Evolutionary conservation across 2,888 invertebrate genomes (phyloP), one percentile per base, ranked within the genome.

Genomic region (Oscheius myriophilus): DNA sequence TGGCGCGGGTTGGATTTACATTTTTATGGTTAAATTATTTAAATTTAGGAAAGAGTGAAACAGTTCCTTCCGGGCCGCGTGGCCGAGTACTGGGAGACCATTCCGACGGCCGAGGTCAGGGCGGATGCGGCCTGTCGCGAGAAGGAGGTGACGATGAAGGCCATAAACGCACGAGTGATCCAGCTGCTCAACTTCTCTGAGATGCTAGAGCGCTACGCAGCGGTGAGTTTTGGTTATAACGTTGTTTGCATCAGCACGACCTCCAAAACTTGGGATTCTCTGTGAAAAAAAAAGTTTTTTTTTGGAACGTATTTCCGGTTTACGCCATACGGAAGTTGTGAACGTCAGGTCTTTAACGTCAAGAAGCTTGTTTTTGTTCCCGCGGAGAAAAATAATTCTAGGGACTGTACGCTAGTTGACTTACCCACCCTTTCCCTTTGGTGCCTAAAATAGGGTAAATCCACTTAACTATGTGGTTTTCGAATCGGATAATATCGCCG

Each of bases 1-100:
- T 67, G 16, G 70, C 72, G 12, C 45, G 45, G 58, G 43, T 33
- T n/a, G 33, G 63, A 23, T n/a, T n/a, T n/a, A 14, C 33, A 33
- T 33, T 33, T 33, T 33, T 43, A 43, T 43, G 12, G 45, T 43
- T 14, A 14, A 43, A 43, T 43, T 14, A 43, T 43, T 43, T 43
- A 14, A 43, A 12, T 64, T 18, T 25, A 64, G 64, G 42, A 21
- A 3, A 25, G 64, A 14, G 4, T 68, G 7, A n/a, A 18, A n/a
- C 4, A 45, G 18, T 55, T 45, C 41, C 23, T 68, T 12, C 68
- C 68, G 4, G 26, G 42, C 6, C 33, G 42, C 14, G 63, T 63
- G 16, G 41, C 54, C 14, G 61, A 67, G n/a, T 67, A 54, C 21
- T 67, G 67, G 67, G n/a, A 25, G n/a, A 18, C 14, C 39, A 52